Base-by-base conservation (phyloP, 1,140 invertebrate species). In the Kradibia gibbosae region DNA sequence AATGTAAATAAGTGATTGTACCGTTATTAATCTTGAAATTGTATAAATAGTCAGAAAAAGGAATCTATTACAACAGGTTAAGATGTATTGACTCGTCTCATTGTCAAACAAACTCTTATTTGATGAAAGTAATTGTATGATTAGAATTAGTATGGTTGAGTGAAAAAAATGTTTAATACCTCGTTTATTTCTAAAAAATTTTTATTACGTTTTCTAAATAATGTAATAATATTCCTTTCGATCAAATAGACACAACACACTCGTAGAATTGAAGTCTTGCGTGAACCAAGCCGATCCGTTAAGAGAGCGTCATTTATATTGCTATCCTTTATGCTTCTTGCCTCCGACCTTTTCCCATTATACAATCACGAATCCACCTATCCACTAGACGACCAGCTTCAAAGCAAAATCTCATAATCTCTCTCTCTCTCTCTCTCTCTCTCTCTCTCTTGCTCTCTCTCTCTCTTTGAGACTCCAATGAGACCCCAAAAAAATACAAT, bases 1-100 rank as follows among this genome's bases (percentile, higher is more conserved):
- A 71, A 74, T 70, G 78, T n/a, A n/a, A n/a, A n/a, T n/a, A n/a
- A n/a, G n/a, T 34, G 71, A 74, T 53, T 48, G 53, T 80, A 80
- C 78, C 78, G 78, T 74, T 74, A 80, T 62, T 53, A 57, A 25
- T 28, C n/a, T 67, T n/a, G 20, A 28, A 55, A 20, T 39, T 39
- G 57, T 42, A 50, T n/a, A 25, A 34, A 55, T 13, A 22, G 34
- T n/a, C 11, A 10, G 42, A 65, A 39, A 76, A 48, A 71, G 1
- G 50, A 53, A 25, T 22, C 34, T 31, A n/a, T 31, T 48, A 57
- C 62, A 36, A 65, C 60, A 78, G 75, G 75, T 78, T 78, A 78
- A n/a, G 28, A 45, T 31, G 8, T 11, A n/a, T 39, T 74, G 0
- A 39, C 25, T 13, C 39, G 36, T n/a, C 20, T 42, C 36, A 8